phyloP scores from a whole-genome alignment of 1,140 invertebrate species.

The Temnothorax nylanderi region DNA sequence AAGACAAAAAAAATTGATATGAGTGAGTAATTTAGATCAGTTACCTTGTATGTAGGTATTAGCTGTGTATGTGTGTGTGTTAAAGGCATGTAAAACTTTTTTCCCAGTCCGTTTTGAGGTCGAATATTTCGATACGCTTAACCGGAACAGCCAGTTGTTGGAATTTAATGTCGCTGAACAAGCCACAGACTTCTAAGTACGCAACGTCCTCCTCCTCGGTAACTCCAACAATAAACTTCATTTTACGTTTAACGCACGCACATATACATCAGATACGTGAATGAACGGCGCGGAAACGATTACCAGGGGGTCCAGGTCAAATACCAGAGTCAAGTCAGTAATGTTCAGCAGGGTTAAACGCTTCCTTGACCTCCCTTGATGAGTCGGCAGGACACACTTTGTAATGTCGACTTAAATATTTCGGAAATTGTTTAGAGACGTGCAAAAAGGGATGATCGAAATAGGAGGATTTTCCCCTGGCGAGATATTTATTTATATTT shows the following conservation, averaged over 20 bases:
- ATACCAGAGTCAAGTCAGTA: slow-evolving; percentile 82
- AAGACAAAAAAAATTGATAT: neutral
- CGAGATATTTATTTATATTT: neutral
- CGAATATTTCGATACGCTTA: neutral
- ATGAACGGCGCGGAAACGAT: slow-evolving; percentile 27
- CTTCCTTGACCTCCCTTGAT: slow-evolving; percentile 77
- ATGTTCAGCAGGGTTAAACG: slow-evolving; percentile 79
- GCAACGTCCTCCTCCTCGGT: neutral
- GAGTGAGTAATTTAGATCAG: neutral
- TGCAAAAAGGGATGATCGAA: no score
- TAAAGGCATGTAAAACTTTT: neutral
- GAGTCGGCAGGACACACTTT: slow-evolving; percentile 67
- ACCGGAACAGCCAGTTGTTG: slow-evolving; percentile 78
- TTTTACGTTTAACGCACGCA: slow-evolving; percentile 46
- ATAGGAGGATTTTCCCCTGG: neutral
- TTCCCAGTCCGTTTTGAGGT: neutral
- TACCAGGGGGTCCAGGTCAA: slow-evolving; percentile 74
- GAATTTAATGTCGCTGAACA: slow-evolving; percentile 77
- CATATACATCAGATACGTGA: neutral
- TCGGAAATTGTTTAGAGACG: slow-evolving; percentile 7
- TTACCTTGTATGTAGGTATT: neutral
- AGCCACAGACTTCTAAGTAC: slow-evolving; percentile 2
- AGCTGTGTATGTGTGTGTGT: neutral
- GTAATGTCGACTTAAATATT: slow-evolving; percentile 45
- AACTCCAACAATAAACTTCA: slow-evolving; percentile 40